Conservation (phyloP, 2,113 vertebrate species). For the Pampusana beccarii region DNA sequence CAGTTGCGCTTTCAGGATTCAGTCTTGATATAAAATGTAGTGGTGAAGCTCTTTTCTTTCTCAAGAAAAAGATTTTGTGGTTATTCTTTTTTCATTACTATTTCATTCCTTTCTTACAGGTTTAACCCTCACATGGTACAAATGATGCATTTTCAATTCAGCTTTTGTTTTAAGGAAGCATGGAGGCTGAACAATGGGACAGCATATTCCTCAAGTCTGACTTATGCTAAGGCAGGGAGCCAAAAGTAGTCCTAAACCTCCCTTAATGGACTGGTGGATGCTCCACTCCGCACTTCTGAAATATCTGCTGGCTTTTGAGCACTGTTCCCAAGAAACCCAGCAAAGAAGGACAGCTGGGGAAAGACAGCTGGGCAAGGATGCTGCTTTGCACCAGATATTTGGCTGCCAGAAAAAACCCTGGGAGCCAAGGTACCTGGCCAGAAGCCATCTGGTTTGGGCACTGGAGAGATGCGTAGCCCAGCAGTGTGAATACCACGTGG, state of each 20-base stretch:
- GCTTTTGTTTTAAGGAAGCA: background rate
- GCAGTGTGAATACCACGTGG: fast-evolving
- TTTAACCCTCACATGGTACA: background rate
- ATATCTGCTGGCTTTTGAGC: background rate
- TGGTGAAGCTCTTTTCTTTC: background rate
- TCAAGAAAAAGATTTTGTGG: background rate
- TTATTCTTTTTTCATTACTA: background rate
- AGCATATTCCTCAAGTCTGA: background rate
- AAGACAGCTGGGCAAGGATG: background rate
- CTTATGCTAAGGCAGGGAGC: background rate
- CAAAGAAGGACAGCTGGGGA: background rate
- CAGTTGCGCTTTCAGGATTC: background rate
- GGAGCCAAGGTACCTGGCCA: background rate
- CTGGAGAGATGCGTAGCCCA: background rate
- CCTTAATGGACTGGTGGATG: background rate
- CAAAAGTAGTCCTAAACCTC: background rate
- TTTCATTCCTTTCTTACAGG: background rate
- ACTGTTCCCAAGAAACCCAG: background rate
- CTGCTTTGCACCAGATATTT: background rate
- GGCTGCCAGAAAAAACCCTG: background rate
- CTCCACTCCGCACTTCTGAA: background rate
- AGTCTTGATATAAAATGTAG: background rate
- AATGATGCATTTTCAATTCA: background rate
- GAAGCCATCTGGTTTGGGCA: background rate
- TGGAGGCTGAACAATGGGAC: background rate